Evolutionary conservation across 2,113 vertebrate species (phyloP).

Genomic region (Aegithalos caudatus): DNA sequence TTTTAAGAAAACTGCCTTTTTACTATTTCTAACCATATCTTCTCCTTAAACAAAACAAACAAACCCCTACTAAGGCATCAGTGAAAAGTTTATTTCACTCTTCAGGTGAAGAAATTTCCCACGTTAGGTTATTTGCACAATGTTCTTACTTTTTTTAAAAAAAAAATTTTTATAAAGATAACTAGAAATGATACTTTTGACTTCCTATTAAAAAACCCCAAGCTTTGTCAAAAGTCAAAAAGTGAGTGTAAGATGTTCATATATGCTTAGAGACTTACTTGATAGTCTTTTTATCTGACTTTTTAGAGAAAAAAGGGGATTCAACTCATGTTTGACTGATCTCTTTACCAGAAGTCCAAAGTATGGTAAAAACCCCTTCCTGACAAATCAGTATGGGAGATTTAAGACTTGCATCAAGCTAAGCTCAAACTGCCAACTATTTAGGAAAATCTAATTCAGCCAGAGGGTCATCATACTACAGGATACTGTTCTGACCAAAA

Average conservation of each 20-base stretch:
- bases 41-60: background rate
- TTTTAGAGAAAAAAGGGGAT: background rate
- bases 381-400: background rate
- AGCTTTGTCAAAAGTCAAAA: background rate
- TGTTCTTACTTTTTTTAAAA: background rate
- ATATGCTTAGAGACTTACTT: background rate
- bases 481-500: background rate
- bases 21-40: background rate
- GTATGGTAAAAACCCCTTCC: background rate
- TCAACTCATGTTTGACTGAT: background rate
- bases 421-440: background rate
- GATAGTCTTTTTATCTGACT: background rate
- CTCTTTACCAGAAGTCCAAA: background rate
- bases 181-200: background rate
- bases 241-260: background rate
- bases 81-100: background rate
- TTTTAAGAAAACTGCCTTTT: background rate
- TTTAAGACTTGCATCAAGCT: background rate
- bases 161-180: background rate
- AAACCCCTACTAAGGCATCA: background rate
- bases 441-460: background rate
- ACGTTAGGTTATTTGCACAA: background rate
- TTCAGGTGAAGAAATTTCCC: background rate
- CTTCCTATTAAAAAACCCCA: background rate
- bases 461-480: background rate